Conservation (phyloP, 2,797 vertebrate species). For the Typhlichthys eigenmanni region DNA sequence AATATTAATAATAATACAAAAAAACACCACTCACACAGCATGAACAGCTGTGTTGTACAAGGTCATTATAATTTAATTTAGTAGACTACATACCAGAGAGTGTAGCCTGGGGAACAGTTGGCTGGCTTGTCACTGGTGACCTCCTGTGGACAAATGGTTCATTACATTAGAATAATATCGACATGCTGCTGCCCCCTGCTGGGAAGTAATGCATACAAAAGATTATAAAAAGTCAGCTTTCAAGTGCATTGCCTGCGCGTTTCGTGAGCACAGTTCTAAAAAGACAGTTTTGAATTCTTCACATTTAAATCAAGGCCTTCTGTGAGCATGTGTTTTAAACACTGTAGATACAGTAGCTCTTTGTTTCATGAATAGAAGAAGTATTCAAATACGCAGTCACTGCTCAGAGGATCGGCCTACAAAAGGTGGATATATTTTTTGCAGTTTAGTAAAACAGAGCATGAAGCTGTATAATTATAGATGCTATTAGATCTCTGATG, state of each 20-base stretch:
- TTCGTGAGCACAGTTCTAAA: conserved; percentile 23
- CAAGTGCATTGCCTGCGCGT: conserved; percentile 6
- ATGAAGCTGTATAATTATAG: conserved; percentile 58
- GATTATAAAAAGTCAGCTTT: conserved; percentile 33
- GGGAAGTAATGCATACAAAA: conserved; percentile 36
- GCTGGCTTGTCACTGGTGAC: conserved; percentile 87
- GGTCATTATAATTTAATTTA: conserved; percentile 20
- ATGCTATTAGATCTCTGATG: conserved; percentile 55
- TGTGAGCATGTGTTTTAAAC: conserved; percentile 20
- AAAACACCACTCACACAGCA: too few species aligned
- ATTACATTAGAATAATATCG: conserved; percentile 53
- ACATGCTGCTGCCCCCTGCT: conserved; percentile 60
- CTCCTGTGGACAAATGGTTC: conserved; percentile 81
- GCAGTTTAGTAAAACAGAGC: conserved; percentile 23
- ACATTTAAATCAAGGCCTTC: conserved; percentile 6
- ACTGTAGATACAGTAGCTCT: conserved; percentile 12
- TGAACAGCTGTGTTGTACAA: too few species aligned
- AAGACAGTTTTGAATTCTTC: not conserved
- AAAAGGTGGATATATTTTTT: conserved; percentile 32
- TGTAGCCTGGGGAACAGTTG: conserved; percentile 89
- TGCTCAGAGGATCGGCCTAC: conserved; percentile 15
- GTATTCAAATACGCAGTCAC: conserved; percentile 36
- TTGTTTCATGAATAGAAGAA: conserved; percentile 34
- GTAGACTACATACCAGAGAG: conserved; percentile 86
- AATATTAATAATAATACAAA: too few species aligned